phyloP scores from a whole-genome alignment of 2,113 vertebrate species.

The Upupa epops region DNA sequence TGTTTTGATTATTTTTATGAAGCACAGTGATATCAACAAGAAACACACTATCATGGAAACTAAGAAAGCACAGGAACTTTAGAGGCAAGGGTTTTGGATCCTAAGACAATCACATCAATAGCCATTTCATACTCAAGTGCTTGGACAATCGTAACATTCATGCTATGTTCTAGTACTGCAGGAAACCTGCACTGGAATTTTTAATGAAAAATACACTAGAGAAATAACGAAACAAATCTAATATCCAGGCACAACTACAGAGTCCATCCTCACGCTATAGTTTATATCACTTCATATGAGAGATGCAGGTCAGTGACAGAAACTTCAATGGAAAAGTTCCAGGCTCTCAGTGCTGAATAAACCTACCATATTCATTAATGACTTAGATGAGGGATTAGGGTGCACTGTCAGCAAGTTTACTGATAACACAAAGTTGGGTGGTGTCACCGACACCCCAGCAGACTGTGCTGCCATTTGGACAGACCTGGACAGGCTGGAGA shows the following conservation, averaged over 20 bases:
- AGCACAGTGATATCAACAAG: not conserved
- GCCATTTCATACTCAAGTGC: not conserved
- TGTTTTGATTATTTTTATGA: not conserved
- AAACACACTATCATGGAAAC: not conserved
- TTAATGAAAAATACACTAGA: not conserved
- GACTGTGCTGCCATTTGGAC: too few relatives aligned
- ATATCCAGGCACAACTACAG: not conserved
- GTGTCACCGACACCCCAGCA: too few relatives aligned
- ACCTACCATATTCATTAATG: too few relatives aligned
- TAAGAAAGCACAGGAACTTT: not conserved
- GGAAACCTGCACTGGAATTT: not conserved
- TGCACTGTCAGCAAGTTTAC: too few relatives aligned
- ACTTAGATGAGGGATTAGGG: too few relatives aligned
- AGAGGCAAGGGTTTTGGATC: not conserved
- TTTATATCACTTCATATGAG: not conserved
- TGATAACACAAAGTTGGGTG: too few relatives aligned
- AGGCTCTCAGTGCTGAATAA: not conserved
- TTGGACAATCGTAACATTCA: not conserved
- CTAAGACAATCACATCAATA: not conserved
- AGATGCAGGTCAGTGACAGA: not conserved
- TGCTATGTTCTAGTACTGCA: fast-evolving
- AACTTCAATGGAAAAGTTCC: not conserved
- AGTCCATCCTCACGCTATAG: not conserved
- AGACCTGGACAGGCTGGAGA: too few relatives aligned
- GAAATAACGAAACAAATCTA: not conserved